Percentiles rank a stretch among this genome's conserved stretches.
Conservation (phyloP, 2,113 vertebrate genomes). For the Macrotus californicus region DNA sequence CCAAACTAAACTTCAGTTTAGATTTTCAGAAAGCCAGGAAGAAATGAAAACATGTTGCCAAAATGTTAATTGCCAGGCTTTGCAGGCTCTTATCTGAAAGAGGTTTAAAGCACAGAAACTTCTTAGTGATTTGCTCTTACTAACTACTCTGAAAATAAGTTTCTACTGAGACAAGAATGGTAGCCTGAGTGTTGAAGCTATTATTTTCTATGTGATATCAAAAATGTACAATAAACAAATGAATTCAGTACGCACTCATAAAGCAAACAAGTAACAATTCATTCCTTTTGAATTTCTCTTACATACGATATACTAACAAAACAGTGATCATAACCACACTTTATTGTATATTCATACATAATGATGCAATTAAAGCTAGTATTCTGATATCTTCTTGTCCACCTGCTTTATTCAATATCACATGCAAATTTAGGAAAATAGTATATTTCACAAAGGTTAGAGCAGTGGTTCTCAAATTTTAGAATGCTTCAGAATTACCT, state of each 20-base stretch:
- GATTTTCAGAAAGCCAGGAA: constrained; percentile 41
- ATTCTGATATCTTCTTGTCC: constrained; percentile 9
- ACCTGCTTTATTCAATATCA: not conserved
- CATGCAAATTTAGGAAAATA: constrained; percentile 10
- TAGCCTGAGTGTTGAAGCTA: not conserved
- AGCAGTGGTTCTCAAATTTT: constrained; percentile 3
- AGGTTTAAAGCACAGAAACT: not conserved
- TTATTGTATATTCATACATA: not conserved
- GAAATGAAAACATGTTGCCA: not conserved
- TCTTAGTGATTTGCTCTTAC: not conserved
- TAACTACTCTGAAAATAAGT: constrained; percentile 19
- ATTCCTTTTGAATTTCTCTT: not conserved
- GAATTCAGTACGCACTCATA: not conserved
- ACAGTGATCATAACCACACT: not conserved
- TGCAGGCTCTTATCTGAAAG: not conserved
- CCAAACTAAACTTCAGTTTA: not conserved
- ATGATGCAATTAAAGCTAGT: not conserved
- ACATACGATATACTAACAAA: not conserved
- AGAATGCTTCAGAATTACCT: not conserved
- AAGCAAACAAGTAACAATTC: constrained; percentile 8
- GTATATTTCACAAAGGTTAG: not conserved
- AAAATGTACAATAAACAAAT: not conserved
- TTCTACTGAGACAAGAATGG: not conserved
- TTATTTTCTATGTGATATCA: constrained; percentile 1
- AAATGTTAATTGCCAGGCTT: not conserved